Evolutionary conservation across 2,797 vertebrate genomes (phyloP), one percentile per base, ranked within the genome.

Genomic region (Salarias fasciatus): DNA sequence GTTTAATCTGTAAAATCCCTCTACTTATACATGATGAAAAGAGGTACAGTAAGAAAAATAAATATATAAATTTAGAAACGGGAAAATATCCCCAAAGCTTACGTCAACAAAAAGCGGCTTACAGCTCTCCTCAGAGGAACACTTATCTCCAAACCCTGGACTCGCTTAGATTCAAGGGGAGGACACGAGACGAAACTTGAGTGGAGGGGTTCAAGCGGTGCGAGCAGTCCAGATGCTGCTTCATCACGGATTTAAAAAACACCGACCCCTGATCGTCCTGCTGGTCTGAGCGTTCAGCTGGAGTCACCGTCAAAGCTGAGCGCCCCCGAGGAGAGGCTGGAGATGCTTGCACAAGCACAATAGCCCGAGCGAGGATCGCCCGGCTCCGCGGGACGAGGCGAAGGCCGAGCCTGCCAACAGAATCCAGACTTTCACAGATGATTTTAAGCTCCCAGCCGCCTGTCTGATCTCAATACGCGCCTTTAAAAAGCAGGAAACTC

Each of bases 21-120:
- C 58, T 44, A 67, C 72, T 85, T 75, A 72, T n/a, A 18, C 38
- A 24, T 12, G 53, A 73, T 72, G 56, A 77, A 80, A 85, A 74
- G 40, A 54, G 7, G 51, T 71, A 60, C 63, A 75, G 70, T 75
- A 38, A 63, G 51, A 69, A 61, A 81, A 61, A 38, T 62, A 65
- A 83, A 45, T 24, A 45, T 63, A 46, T 24, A 18, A 24, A 35
- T 35, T 35, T 35, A 6, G 24, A 61, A 60, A 81, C 68, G 75
- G 62, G 43, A 43, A 74, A 78, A 70, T 51, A 71, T 72, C 51
- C 59, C 51, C 57, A 57, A 48, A 54, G 76, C 73, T 80, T 74
- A 74, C 30, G 38, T 75, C 72, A 79, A 80, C 62, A 80, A 76
- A 76, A 83, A 86, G 83, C 83, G 59, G 84, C 84, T 87, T 87